Base-by-base conservation (phyloP, 2,888 invertebrate genomes). In the Dicyrtoma fusca region DNA sequence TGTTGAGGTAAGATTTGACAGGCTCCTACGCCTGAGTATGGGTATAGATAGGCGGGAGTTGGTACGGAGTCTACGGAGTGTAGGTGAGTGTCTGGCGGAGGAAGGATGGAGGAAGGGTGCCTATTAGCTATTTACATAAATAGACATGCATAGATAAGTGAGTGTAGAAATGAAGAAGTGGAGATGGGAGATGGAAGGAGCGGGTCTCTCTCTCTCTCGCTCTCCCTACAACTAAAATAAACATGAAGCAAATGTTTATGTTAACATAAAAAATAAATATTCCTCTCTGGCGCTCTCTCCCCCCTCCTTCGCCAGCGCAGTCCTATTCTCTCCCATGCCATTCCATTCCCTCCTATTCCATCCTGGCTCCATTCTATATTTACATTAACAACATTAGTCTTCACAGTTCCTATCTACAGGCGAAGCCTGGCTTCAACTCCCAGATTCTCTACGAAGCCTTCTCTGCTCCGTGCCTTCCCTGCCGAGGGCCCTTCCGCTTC, bases 191-290 rank as follows among this genome's bases (percentile, higher is more conserved):
- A 61, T 59, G 17, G 61, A 69, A 21, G 17, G 13, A 21, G 4
- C 34, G 8, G 8, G 34, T 34, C 8, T 34, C 17, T 19, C 6
- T 3, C 17, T 17, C 21, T 8, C 19, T 13, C 55, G 19, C 61
- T 61, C 61, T 61, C 61, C 61, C 61, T 61, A 61, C 45, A 77
- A 77, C 75, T 79, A 79, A 79, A 79, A 77, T 77, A 77, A 79
- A 79, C 77, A 79, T 75, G 75, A 75, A 75, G 74, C 73, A 79
- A 79, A 79, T 79, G 79, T 79, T 79, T 79, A 79, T 79, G 79
- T 79, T 79, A 79, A 79, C 77, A 79, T 77, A 77, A 79, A 79
- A 79, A 77, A 79, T 77, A 79, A 79, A 79, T 79, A 79, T 76
- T 74, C 75, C 59, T 72, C 64, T 69, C 69, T 71, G 74, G 69